Percentiles rank a stretch among this genome's conserved stretches.
Conservation (phyloP, 2,888 invertebrate genomes). For the Gasteruption jaculator region DNA sequence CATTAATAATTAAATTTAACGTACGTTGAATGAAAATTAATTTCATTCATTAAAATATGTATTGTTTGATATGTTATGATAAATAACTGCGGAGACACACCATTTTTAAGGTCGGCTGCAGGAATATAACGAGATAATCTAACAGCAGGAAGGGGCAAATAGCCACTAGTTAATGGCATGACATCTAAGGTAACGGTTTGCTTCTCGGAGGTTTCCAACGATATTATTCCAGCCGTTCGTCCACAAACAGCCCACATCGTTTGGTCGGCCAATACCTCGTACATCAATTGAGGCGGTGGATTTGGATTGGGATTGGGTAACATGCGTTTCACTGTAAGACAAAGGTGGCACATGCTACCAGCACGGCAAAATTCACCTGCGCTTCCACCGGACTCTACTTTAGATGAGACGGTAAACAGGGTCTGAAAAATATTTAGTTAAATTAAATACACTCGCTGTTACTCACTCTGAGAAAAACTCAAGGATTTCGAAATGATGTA, state of each 20-base stretch:
- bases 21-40: no score
- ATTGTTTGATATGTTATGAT: no score
- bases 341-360: slow-evolving; percentile 81
- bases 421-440: slow-evolving; percentile 63
- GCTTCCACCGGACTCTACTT: slow-evolving; percentile 73
- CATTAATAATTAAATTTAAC: neutral
- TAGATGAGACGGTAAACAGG: slow-evolving; percentile 73
- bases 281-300: slow-evolving; percentile 65
- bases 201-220: slow-evolving; percentile 62
- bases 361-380: slow-evolving; percentile 77
- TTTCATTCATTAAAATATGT: neutral
- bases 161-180: slow-evolving; percentile 89
- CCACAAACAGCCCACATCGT: slow-evolving; percentile 92
- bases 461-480: no score
- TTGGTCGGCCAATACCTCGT: slow-evolving; percentile 89
- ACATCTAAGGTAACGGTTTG: slow-evolving; percentile 81
- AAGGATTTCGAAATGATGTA: no score
- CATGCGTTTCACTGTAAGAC: slow-evolving; percentile 64
- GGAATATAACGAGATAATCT: slow-evolving; percentile 86
- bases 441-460: no score
- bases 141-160: slow-evolving; percentile 82
- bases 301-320: slow-evolving; percentile 38
- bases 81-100: slow-evolving; percentile 39
- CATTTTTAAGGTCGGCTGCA: slow-evolving; percentile 56
- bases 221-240: slow-evolving; percentile 74